phyloP scores from a whole-genome alignment of 1,140 invertebrate species.

The Dendrolimus punctatus region DNA sequence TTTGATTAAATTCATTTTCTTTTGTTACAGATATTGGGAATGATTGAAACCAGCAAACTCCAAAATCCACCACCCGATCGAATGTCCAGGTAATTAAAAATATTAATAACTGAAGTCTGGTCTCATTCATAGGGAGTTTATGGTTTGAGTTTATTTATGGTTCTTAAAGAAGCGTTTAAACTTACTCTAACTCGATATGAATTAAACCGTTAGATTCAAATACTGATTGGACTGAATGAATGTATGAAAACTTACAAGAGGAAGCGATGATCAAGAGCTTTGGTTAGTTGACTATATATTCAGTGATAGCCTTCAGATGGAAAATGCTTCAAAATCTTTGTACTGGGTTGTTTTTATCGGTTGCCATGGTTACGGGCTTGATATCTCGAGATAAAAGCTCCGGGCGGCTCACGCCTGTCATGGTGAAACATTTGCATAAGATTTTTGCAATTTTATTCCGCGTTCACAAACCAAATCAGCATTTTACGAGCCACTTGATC shows the following conservation, averaged over 20 bases:
- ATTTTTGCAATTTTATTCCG: slow-evolving; percentile 16
- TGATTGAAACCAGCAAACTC: slow-evolving; percentile 42
- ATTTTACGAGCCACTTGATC: slow-evolving; percentile 19
- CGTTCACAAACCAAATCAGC: slow-evolving; percentile 15
- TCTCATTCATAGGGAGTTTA: background rate
- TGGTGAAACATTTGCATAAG: slow-evolving; percentile 14
- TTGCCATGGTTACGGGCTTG: slow-evolving; percentile 6
- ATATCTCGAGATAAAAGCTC: slow-evolving; percentile 1
- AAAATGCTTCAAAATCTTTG: too few species aligned
- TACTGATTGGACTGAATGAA: too few species aligned
- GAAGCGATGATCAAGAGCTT: too few species aligned
- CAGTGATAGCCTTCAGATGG: too few species aligned
- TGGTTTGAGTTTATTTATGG: too few species aligned
- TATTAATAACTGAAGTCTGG: background rate
- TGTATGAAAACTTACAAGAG: too few species aligned
- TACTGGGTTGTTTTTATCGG: slow-evolving; percentile 3
- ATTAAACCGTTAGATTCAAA: too few species aligned
- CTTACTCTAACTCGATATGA: too few species aligned
- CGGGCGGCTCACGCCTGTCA: background rate
- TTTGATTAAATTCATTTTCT: background rate
- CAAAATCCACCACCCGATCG: slow-evolving; percentile 42
- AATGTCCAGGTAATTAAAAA: slow-evolving; percentile 40
- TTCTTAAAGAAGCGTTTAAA: too few species aligned
- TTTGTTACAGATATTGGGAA: slow-evolving; percentile 59
- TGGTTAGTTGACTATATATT: too few species aligned